Conservation (phyloP, 2,113 vertebrate genomes). For the Holacanthus passer region DNA sequence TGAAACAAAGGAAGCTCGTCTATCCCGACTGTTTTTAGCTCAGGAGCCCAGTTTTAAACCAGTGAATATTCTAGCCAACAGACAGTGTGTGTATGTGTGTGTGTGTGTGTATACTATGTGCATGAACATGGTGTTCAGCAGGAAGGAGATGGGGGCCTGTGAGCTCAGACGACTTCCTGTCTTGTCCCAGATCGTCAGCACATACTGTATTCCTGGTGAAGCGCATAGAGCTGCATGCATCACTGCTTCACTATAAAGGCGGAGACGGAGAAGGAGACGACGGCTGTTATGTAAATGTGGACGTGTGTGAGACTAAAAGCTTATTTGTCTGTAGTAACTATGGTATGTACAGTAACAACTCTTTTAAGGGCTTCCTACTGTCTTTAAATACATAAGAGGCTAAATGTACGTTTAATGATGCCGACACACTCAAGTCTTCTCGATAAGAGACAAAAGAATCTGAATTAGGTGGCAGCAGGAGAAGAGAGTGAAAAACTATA, state of each 20-base stretch:
- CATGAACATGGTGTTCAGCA: neutral
- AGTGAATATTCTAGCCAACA: conserved; percentile 51
- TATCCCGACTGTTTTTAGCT: conserved; percentile 43
- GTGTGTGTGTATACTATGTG: neutral
- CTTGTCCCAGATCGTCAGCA: conserved; percentile 60
- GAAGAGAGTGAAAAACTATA: conserved; percentile 2
- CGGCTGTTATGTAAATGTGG: neutral
- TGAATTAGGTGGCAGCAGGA: neutral
- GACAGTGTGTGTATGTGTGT: conserved; percentile 31
- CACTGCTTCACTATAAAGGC: conserved; percentile 46
- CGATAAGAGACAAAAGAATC: neutral
- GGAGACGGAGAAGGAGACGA: neutral
- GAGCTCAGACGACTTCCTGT: conserved; percentile 65
- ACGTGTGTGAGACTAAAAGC: conserved; percentile 10
- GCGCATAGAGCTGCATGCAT: conserved; percentile 43
- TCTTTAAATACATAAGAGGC: neutral
- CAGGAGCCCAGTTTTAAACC: conserved; percentile 48
- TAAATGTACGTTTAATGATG: conserved; percentile 3
- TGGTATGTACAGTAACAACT: neutral
- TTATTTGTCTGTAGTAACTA: neutral
- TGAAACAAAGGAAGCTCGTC: conserved; percentile 66
- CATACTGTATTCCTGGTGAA: conserved; percentile 65
- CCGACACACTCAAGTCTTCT: conserved; percentile 1
- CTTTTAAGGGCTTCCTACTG: neutral
- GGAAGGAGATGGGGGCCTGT: conserved; percentile 32